Percentiles rank a stretch among this genome's conserved stretches.
phyloP scores from a whole-genome alignment of 53 echinoderm and acorn worm genomes.

The Temnopleurus reevesii region DNA sequence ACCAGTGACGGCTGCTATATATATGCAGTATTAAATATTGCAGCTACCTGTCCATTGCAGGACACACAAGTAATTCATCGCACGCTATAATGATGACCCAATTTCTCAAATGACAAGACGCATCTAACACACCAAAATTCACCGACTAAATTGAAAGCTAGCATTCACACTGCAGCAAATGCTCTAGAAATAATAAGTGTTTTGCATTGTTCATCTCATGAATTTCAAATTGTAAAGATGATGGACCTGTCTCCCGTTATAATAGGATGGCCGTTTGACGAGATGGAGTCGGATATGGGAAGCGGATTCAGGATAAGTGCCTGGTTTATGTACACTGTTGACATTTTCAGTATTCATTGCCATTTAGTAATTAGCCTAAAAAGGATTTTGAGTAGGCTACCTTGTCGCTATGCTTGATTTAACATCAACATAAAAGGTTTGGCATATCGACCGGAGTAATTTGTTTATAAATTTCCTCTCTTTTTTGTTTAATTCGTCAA shows the following conservation, averaged over 20 bases:
- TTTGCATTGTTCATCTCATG: too few relatives aligned
- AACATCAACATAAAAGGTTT: too few relatives aligned
- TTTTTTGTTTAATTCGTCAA: too few relatives aligned
- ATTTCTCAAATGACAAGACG: neutral
- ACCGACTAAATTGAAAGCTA: neutral
- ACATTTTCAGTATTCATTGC: neutral
- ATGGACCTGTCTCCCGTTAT: neutral
- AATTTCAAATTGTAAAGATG: neutral
- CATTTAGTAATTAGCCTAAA: too few relatives aligned
- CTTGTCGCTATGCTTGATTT: too few relatives aligned
- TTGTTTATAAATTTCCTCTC: too few relatives aligned
- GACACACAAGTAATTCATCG: neutral
- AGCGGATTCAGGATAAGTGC: neutral
- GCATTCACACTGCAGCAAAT: neutral
- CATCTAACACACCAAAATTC: neutral
- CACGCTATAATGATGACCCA: slow-evolving; percentile 17
- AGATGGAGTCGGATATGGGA: neutral
- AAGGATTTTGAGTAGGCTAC: neutral
- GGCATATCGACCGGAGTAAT: too few relatives aligned
- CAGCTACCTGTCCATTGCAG: neutral
- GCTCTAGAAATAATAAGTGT: neutral
- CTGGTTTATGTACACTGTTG: neutral
- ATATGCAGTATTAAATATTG: neutral
- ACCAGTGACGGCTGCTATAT: too few relatives aligned
- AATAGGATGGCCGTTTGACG: neutral